Evolutionary conservation across 1,140 invertebrate species (phyloP).

Genomic region (Sipha flava): DNA sequence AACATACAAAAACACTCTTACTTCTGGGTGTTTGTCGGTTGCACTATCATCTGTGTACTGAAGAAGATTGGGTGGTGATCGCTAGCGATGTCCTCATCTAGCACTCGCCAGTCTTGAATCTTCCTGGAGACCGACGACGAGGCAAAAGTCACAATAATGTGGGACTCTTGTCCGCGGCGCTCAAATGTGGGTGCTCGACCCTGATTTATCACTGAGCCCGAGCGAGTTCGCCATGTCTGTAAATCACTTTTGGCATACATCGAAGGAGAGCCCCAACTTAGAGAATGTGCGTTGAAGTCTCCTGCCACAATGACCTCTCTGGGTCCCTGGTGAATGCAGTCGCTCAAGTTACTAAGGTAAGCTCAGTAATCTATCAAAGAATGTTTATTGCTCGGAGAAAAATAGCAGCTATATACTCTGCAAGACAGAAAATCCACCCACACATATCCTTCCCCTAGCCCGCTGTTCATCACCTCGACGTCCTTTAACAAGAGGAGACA

Average conservation of each 20-base stretch:
- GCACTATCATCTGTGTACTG: background rate
- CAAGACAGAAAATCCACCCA: background rate
- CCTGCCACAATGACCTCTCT: background rate
- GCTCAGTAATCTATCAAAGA: background rate
- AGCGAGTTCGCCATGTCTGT: background rate
- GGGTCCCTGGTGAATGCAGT: background rate
- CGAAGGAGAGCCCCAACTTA: background rate
- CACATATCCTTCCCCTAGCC: background rate
- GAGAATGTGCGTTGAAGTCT: background rate
- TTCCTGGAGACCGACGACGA: background rate
- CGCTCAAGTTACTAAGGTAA: background rate
- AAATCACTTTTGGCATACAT: background rate
- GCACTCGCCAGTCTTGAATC: background rate
- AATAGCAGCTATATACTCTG: background rate
- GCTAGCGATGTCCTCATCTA: background rate
- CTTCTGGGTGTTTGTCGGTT: background rate
- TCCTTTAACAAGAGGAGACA: background rate
- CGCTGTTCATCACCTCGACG: background rate
- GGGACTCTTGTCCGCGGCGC: background rate
- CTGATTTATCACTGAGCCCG: background rate
- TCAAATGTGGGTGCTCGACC: background rate
- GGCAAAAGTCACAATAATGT: background rate
- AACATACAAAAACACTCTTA: too few relatives aligned
- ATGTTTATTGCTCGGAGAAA: background rate
- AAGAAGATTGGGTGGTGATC: background rate